Percentiles rank a stretch among this genome's conserved stretches.
phyloP scores from a whole-genome alignment of 2,888 invertebrate genomes.

The Minunthozetes semirufus region DNA sequence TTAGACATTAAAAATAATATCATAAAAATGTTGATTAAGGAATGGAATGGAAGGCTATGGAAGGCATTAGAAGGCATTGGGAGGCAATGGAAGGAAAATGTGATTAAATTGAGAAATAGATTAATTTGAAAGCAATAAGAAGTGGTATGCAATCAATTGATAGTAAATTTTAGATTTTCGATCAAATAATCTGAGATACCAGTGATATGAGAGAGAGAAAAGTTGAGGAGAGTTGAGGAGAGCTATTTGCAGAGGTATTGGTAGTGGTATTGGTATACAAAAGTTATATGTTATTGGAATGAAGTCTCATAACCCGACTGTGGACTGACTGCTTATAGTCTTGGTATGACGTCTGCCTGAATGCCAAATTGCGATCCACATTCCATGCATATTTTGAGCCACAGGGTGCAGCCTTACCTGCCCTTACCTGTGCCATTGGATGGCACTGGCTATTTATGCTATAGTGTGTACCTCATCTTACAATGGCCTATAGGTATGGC shows the following conservation, averaged over 20 bases:
- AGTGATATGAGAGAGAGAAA: neutral
- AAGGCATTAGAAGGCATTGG: neutral
- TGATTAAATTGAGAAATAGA: neutral
- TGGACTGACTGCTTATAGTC: neutral
- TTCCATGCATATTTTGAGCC: constrained; percentile 28
- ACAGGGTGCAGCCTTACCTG: constrained; percentile 31
- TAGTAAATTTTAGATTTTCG: neutral
- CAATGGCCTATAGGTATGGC: constrained; percentile 11
- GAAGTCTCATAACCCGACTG: constrained; percentile 10
- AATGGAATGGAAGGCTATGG: no score
- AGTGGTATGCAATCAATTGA: neutral
- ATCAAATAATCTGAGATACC: neutral
- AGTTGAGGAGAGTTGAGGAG: neutral
- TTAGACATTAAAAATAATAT: no score
- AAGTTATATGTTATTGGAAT: neutral
- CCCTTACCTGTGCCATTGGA: constrained; percentile 15
- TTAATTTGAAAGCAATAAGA: neutral
- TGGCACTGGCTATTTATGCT: neutral
- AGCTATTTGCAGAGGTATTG: neutral
- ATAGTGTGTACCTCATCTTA: neutral
- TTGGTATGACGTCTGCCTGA: constrained; percentile 19
- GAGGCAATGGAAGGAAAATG: neutral
- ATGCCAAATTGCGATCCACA: constrained; percentile 28
- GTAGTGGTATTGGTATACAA: no score
- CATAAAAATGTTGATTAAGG: no score